Evolutionary conservation across 2,888 invertebrate genomes (phyloP).

Genomic region (Tineola bisselliella): DNA sequence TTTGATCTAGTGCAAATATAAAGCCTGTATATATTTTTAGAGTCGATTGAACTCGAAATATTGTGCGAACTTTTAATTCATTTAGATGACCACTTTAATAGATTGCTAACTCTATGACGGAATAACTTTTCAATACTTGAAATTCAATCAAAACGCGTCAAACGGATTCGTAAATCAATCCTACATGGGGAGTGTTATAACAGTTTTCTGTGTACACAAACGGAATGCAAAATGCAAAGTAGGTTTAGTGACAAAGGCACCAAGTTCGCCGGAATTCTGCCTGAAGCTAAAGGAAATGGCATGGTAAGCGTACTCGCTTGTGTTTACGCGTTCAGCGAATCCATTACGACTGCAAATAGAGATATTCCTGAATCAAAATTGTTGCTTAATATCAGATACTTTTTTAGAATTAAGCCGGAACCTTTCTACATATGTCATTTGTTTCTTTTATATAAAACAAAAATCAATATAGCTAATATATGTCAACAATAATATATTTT

Average conservation of each 20-base stretch:
- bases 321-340: slow-evolving; percentile 13
- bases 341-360: slow-evolving; percentile 13
- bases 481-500: too few species aligned
- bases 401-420: too few species aligned
- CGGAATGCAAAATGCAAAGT: slow-evolving; percentile 22
- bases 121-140: not conserved
- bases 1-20: too few species aligned
- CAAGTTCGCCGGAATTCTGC: slow-evolving; percentile 9
- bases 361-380: slow-evolving; percentile 9
- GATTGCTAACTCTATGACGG: not conserved
- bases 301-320: slow-evolving; percentile 9
- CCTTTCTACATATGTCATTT: too few species aligned
- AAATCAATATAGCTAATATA: too few species aligned
- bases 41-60: too few species aligned
- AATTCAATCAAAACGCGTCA: slow-evolving; percentile 3
- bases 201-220: slow-evolving; percentile 17
- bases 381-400: not conserved
- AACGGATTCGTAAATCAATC: slow-evolving; percentile 11
- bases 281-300: slow-evolving; percentile 10
- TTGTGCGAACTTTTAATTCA: too few species aligned
- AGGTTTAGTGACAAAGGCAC: slow-evolving; percentile 14
- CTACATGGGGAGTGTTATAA: slow-evolving; percentile 7
- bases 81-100: too few species aligned
- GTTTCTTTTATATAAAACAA: too few species aligned
- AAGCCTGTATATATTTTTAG: too few species aligned